Evolutionary conservation across 2,797 vertebrate species (phyloP), one percentile per base, ranked within the genome.

Genomic region (Kryptolebias ocellatus): DNA sequence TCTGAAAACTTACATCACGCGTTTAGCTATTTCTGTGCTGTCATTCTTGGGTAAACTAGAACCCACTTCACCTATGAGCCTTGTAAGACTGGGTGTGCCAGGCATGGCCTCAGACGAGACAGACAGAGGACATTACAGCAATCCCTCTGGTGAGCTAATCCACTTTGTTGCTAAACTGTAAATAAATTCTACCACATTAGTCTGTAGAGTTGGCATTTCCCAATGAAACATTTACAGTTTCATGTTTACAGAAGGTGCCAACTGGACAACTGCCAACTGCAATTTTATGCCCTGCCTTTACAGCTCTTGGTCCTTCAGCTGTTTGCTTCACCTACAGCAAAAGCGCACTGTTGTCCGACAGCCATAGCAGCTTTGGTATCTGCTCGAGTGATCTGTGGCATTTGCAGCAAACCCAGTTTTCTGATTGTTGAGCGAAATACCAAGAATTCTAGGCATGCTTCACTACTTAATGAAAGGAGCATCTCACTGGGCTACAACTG

Each of bases 131-230:
- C 73, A 61, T 77, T 34, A 65, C 52, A 53, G 57, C 67, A 67
- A 79, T 73, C 70, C 57, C 5, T 45, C 45, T n/a, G 27, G 53
- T 68, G 45, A n/a, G 45, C 16, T 46, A n/a, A 49, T 44, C 53
- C 53, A 44, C 58, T 80, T 66, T 76, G 65, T 73, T 83, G 74
- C 78, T 74, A 78, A 76, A 78, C 67, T 72, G 72, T 53, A 50
- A 20, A 53, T 17, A 29, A 53, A 15, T 5, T 15, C 2, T 14
- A 28, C 1, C 44, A 62, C 53, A 17, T 72, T 56, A 71, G 60
- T 60, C 31, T 10, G 15, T 4, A 54, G 34, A 37, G 60, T 64
- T 50, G 27, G 45, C 10, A 0, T 67, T 70, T 70, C 4, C 14
- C 5, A 27, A 52, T 14, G 4, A 47, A 47, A 7, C 45, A n/a